phyloP scores from a whole-genome alignment of 2,113 vertebrate genomes.

The Taxidea taxus region DNA sequence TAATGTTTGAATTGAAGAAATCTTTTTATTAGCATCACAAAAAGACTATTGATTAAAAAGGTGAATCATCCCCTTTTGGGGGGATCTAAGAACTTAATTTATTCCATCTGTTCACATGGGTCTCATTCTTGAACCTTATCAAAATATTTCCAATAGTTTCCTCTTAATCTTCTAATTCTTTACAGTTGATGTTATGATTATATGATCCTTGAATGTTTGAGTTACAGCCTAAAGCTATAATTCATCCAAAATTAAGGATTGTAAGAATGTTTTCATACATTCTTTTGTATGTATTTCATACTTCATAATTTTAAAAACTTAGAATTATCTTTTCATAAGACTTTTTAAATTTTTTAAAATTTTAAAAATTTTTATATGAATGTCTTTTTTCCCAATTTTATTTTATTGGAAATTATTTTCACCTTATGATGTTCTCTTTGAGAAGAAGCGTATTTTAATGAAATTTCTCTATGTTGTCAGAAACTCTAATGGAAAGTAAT shows the following conservation, averaged over 20 bases:
- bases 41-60: neutral
- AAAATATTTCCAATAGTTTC: neutral
- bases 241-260: neutral
- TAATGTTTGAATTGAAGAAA: conserved; percentile 10
- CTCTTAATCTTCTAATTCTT: conserved; percentile 1
- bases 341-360: neutral
- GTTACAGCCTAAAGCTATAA: neutral
- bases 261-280: neutral
- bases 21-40: neutral
- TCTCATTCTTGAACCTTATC: conserved; percentile 9
- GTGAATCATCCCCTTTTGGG: neutral
- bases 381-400: neutral
- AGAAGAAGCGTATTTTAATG: neutral
- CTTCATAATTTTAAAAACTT: neutral
- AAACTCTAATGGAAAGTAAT: neutral
- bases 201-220: neutral
- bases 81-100: neutral
- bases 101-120: neutral
- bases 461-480: neutral
- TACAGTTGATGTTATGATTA: neutral
- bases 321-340: neutral
- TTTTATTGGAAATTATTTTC: neutral
- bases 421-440: neutral
- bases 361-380: neutral
- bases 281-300: neutral